These are phyloP conservation scores for Pristionchus arcanus DNA, from an alignment of 2,888 invertebrate species.

Conservation along the genomic window DNA sequence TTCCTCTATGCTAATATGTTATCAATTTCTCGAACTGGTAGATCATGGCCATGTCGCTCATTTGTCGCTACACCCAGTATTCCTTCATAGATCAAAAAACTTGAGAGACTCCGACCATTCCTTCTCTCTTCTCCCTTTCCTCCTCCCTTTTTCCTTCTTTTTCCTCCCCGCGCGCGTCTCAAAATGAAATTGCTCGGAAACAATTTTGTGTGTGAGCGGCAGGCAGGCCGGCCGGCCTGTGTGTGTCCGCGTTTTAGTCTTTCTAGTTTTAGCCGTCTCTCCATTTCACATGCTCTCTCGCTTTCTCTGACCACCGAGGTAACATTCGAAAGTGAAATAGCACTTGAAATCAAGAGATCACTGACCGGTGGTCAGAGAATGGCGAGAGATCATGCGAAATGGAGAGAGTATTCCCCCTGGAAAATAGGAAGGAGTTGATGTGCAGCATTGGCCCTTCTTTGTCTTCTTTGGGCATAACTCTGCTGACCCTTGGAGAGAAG, in stretches of 20 bases:
- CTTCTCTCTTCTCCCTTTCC: conserved; percentile 16
- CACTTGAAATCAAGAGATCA: background rate
- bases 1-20: no score
- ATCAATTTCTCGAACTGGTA: no score
- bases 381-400: background rate
- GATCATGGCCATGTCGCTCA: no score
- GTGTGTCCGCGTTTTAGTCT: background rate
- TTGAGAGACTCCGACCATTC: background rate
- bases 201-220: conserved; percentile 51
- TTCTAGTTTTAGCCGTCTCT: background rate
- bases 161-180: conserved; percentile 18
- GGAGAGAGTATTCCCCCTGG: background rate
- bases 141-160: conserved; percentile 6
- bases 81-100: no score
- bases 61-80: no score
- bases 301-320: background rate
- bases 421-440: background rate
- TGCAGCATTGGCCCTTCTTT: no score
- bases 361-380: background rate
- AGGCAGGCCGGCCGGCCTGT: background rate
- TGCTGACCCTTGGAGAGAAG: no score
- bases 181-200: conserved; percentile 58
- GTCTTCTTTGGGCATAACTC: no score
- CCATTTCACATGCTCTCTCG: background rate
- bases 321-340: no score